These are phyloP conservation scores for Nephrocerus scutellatus DNA, from an alignment of 2,888 invertebrate species.

Conservation along the genomic window DNA sequence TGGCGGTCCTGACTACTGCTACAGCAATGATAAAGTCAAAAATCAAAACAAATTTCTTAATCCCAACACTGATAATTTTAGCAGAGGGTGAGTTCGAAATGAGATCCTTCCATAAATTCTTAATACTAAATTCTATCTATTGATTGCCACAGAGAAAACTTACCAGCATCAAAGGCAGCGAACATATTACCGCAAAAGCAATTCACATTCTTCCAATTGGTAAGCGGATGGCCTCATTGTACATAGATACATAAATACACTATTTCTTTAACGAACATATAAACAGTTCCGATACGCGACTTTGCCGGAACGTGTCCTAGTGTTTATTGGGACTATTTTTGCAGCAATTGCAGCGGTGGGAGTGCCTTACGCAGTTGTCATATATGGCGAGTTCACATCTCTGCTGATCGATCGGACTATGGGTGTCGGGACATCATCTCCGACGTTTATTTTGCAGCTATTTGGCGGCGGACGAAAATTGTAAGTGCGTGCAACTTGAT, in stretches of 20 bases:
- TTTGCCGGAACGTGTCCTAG: constrained; percentile 50
- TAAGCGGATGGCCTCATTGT: constrained; percentile 30
- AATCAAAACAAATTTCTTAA: no score
- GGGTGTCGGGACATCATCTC: constrained; percentile 53
- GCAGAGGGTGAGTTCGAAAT: no score
- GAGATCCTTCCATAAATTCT: no score
- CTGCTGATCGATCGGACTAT: constrained; percentile 60
- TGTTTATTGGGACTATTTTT: constrained; percentile 52
- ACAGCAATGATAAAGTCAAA: no score
- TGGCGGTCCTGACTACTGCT: no score
- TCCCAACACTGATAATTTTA: no score
- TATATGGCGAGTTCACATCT: constrained; percentile 66
- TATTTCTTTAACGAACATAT: not conserved
- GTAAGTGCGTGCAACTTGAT: constrained; percentile 50
- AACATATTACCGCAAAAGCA: no score
- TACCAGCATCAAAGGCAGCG: no score
- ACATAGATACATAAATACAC: no score
- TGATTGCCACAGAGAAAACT: no score
- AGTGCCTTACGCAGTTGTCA: constrained; percentile 60
- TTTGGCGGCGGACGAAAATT: constrained; percentile 60
- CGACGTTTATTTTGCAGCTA: constrained; percentile 52
- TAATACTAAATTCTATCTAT: no score
- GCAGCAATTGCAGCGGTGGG: constrained; percentile 55
- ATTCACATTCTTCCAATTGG: constrained; percentile 35
- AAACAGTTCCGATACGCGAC: constrained; percentile 56